Evolutionary conservation across 2,113 vertebrate species (phyloP), one percentile per base, ranked within the genome.

Genomic region (Piaya cayana): DNA sequence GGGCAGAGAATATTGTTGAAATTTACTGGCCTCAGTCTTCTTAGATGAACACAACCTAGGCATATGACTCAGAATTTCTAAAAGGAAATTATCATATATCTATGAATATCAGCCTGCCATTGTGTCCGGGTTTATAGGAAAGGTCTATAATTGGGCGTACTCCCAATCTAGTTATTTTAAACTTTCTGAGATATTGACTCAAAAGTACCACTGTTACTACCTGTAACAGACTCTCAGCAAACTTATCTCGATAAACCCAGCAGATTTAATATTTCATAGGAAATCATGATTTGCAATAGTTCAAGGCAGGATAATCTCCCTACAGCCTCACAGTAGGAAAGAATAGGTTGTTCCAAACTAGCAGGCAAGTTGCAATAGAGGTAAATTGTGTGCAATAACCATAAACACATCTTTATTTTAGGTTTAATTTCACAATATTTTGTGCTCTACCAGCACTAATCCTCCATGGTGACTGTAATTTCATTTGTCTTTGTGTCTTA

Each of bases 61-160:
- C 50, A 32, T 92, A 70, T 95, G 91, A 91, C 81, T 90, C 70
- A 95, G 70, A 77, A 90, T 90, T 90, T 97, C 87, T 84, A 91
- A 29, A 88, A n/a, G 26, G 34, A 92, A 92, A 87, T 79, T 14
- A 64, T 91, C 42, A 67, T 37, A 13, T 72, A 50, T 80, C 67
- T 87, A 11, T 87, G 84, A 88, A 80, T 87, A 95, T 87, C 70
- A 89, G 32, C 7, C 74, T 87, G 63, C 32, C 70, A 70, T 82
- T 89, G 70, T 82, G 67, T 95, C 42, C 39, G 80, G n/a, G 22
- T 76, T 85, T 85, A 52, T 92, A 82, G 19, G 23, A 82, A 92
- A 87, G 53, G 39, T 92, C 62, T 92, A 15, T 86, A 91, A 95
- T 85, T 95, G 59, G 82, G 8, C 62, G 90, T 14, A 32, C 15